phyloP scores from a whole-genome alignment of 37 sponge, comb jelly and placozoan species.

The Lycopodina hypogea region DNA sequence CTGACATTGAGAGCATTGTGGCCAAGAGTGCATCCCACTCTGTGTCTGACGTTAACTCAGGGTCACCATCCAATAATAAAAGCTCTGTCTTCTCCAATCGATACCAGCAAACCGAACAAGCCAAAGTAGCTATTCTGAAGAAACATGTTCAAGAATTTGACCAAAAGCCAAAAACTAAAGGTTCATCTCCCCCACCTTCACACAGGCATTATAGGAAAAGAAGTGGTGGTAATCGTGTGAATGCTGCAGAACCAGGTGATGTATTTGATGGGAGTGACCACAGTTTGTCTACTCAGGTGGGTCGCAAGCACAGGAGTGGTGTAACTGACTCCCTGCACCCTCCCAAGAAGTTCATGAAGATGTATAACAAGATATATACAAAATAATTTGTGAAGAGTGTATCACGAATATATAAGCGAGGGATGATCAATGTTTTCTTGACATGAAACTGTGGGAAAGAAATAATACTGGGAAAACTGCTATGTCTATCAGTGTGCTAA shows the following conservation, averaged over 20 bases:
- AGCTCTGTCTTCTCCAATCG: conserved; percentile 59
- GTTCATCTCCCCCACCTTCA: neutral
- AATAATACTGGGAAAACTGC: too few species aligned
- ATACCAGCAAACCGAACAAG: conserved; percentile 54
- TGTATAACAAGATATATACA: conserved; percentile 18
- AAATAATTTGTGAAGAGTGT: neutral
- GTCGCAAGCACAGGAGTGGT: conserved; percentile 39
- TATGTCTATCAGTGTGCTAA: too few species aligned
- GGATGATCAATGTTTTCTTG: too few species aligned
- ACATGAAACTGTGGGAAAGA: too few species aligned
- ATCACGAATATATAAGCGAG: conserved; percentile 34
- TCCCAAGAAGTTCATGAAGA: conserved; percentile 53
- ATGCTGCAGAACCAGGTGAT: neutral
- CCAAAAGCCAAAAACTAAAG: neutral
- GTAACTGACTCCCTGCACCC: conserved; percentile 33
- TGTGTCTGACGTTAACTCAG: neutral
- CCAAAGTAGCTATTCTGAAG: conserved; percentile 39
- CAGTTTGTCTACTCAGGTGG: neutral
- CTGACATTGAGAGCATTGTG: conserved; percentile 29
- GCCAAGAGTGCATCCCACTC: conserved; percentile 5
- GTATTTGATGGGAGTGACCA: neutral
- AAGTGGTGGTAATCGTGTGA: neutral
- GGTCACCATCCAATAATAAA: neutral
- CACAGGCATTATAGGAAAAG: neutral
- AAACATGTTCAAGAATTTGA: conserved; percentile 46